Percentiles rank a stretch among this genome's conserved stretches.
Conservation (phyloP, 1,140 invertebrate genomes). For the Cotesia typhae region DNA sequence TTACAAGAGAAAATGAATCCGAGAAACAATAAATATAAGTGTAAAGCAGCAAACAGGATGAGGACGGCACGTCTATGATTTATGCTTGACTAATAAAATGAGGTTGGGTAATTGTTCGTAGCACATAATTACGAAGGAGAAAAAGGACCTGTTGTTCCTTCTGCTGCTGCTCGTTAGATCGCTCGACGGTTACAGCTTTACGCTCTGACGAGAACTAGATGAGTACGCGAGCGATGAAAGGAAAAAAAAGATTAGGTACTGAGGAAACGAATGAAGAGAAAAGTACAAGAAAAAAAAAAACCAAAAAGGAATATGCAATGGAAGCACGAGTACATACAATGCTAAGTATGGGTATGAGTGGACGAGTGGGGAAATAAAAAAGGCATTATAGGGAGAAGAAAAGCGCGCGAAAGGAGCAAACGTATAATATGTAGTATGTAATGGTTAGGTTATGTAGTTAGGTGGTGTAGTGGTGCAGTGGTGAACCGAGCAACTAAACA, state of each 20-base stretch:
- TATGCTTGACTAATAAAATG: conserved; percentile 33
- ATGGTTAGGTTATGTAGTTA: too few species aligned
- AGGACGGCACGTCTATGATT: conserved; percentile 28
- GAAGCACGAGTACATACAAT: neutral
- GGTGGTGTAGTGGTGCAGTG: too few species aligned
- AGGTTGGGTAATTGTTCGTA: conserved; percentile 30
- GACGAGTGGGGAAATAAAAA: neutral
- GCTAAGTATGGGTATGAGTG: neutral
- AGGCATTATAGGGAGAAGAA: neutral
- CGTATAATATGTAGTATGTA: neutral
- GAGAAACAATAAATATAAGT: conserved; percentile 15
- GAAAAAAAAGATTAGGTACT: neutral
- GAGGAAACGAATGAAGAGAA: conserved; percentile 17
- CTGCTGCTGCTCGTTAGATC: conserved; percentile 20
- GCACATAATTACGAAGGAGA: conserved; percentile 26
- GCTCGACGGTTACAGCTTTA: conserved; percentile 17
- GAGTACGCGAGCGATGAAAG: neutral
- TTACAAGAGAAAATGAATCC: neutral
- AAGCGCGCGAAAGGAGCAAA: neutral
- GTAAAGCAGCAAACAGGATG: conserved; percentile 8
- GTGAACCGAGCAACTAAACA: conserved; percentile 4
- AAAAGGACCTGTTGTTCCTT: conserved; percentile 7
- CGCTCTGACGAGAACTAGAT: conserved; percentile 16
- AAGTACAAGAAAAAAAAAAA: neutral
- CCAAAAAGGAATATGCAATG: too few species aligned